A percentile compares a stretch with the other conserved stretches of the same genome.
phyloP scores from a whole-genome alignment of 2,797 vertebrate species.

The Pipistrellus pygmaeus region DNA sequence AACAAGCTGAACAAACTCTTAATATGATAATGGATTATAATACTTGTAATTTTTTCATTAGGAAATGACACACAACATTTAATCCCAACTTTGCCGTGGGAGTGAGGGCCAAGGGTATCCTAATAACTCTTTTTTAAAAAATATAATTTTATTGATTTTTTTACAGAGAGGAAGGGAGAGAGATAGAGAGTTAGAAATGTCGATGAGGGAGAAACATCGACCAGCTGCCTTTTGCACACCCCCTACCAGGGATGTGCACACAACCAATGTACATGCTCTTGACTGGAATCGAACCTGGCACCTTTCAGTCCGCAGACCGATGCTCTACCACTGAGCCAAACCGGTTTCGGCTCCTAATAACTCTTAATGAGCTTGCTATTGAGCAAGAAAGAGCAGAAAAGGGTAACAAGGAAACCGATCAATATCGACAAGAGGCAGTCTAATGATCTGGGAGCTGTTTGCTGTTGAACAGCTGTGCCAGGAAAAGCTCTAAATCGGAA shows the following conservation, averaged over 20 bases:
- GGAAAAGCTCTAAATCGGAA: conserved; percentile 74
- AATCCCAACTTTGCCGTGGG: background rate
- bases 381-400: conserved; percentile 3
- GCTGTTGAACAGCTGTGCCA: conserved; percentile 12
- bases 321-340: too few relatives aligned
- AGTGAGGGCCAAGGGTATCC: background rate
- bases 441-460: conserved; percentile 48
- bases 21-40: background rate
- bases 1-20: background rate
- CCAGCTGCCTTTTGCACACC: too few relatives aligned
- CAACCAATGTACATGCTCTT: too few relatives aligned
- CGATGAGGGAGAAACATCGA: too few relatives aligned
- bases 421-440: background rate
- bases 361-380: conserved; percentile 17
- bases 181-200: too few relatives aligned
- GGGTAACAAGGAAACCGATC: background rate
- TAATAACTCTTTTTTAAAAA: background rate
- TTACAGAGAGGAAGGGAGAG: too few relatives aligned
- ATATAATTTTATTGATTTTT: too few relatives aligned
- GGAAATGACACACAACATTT: background rate
- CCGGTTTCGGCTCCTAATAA: background rate
- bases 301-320: too few relatives aligned
- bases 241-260: too few relatives aligned
- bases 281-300: too few relatives aligned
- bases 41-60: conserved; percentile 10